These are phyloP conservation scores for Omphaloscelis lunosa DNA, from an alignment of 2,888 invertebrate genomes.

Conservation along the genomic window DNA sequence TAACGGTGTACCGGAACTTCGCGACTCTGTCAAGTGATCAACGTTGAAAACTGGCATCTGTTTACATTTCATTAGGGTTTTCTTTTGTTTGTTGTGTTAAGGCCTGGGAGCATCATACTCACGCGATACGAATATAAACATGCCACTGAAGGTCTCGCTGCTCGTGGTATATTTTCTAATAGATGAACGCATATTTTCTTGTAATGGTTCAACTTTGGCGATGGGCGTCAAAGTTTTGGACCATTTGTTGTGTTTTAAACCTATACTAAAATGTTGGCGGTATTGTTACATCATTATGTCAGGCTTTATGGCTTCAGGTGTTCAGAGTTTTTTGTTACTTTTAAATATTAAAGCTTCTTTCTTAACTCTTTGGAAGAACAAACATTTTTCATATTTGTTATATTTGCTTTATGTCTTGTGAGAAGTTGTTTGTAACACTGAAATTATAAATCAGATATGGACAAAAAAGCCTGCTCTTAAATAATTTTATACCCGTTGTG, in stretches of 20 bases:
- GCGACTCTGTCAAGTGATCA: conserved; percentile 63
- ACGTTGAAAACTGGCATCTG: conserved; percentile 73
- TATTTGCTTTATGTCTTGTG: conserved; percentile 4
- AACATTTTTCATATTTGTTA: conserved; percentile 23
- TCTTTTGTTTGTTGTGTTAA: conserved; percentile 71
- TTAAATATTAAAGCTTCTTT: conserved; percentile 52
- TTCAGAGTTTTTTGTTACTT: conserved; percentile 47
- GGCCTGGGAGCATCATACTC: conserved; percentile 71
- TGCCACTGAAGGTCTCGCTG: conserved; percentile 75
- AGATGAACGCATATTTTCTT: conserved; percentile 87
- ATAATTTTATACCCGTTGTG: background rate
- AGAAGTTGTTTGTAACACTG: background rate
- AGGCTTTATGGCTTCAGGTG: conserved; percentile 63
- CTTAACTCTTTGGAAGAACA: conserved; percentile 39
- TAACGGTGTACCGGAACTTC: conserved; percentile 79
- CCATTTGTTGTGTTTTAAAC: conserved; percentile 79
- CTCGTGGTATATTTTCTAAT: conserved; percentile 85
- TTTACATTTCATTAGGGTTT: conserved; percentile 71
- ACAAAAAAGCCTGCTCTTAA: background rate
- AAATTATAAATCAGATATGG: background rate
- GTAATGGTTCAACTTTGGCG: conserved; percentile 87
- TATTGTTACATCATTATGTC: conserved; percentile 63
- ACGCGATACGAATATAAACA: conserved; percentile 85
- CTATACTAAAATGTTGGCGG: conserved; percentile 68
- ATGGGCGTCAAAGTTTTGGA: conserved; percentile 77